Percentiles rank a stretch among this genome's conserved stretches.
Evolutionary conservation across 2,797 vertebrate genomes (phyloP).

Genomic region (Myripristis murdjan): DNA sequence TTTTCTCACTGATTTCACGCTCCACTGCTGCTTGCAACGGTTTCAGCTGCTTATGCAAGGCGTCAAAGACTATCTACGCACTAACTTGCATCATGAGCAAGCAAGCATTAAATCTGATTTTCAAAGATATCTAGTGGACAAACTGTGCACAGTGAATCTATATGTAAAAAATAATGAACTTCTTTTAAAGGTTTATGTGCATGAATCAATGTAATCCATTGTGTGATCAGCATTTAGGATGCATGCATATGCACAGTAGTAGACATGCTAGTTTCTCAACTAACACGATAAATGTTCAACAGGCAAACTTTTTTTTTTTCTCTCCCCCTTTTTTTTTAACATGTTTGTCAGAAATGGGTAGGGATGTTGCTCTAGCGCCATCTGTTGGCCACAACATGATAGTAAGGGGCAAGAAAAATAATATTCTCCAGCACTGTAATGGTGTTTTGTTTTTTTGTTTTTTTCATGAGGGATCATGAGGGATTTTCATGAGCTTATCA

Average conservation of each 20-base stretch:
- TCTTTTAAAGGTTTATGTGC: background rate
- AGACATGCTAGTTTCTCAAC: background rate
- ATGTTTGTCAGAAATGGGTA: background rate
- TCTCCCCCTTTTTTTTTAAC: conserved; percentile 53
- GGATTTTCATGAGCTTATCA: too few species aligned
- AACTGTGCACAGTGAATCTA: too few species aligned
- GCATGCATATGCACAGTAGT: background rate
- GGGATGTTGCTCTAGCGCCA: conserved; percentile 49
- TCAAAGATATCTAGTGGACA: background rate
- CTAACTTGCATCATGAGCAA: background rate
- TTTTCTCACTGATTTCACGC: background rate
- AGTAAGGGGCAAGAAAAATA: background rate
- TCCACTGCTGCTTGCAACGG: background rate
- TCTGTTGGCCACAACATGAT: conserved; percentile 56
- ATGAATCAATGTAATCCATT: background rate
- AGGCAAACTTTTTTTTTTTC: conserved; percentile 9
- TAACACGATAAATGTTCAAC: conserved; percentile 19
- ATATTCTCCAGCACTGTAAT: background rate
- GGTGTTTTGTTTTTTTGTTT: too few species aligned
- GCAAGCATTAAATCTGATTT: background rate
- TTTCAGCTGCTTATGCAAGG: conserved; percentile 12
- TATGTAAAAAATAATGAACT: too few species aligned
- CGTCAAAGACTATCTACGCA: background rate
- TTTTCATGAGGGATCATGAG: background rate
- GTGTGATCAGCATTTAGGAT: background rate